Conservation (phyloP, 2,888 invertebrate genomes). For the Hoplodrina blanda region DNA sequence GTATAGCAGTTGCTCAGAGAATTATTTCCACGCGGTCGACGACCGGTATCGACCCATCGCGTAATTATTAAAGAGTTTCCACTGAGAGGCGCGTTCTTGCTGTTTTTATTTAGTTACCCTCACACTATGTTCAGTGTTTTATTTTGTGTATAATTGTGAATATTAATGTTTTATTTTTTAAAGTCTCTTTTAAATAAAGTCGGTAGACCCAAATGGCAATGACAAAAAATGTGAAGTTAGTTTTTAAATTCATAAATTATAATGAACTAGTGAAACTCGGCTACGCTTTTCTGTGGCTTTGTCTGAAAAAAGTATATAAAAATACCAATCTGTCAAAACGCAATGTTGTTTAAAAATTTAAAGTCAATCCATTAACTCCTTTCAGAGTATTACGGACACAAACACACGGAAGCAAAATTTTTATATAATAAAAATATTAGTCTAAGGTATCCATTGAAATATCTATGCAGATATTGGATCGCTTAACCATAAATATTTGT, state of each 20-base stretch:
- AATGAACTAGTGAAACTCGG: too few relatives aligned
- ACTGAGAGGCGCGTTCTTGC: slow-evolving; percentile 33
- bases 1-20: slow-evolving; percentile 56
- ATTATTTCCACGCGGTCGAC: slow-evolving; percentile 67
- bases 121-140: slow-evolving; percentile 7
- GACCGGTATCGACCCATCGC: slow-evolving; percentile 69
- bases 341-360: too few relatives aligned
- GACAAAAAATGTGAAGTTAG: too few relatives aligned
- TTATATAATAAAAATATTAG: too few relatives aligned
- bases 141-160: neutral
- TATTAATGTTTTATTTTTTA: slow-evolving; percentile 3
- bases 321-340: too few relatives aligned
- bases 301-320: too few relatives aligned
- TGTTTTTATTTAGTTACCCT: slow-evolving; percentile 33
- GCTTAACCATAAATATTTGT: neutral
- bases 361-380: too few relatives aligned
- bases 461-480: neutral
- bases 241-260: too few relatives aligned
- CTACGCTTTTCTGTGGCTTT: too few relatives aligned
- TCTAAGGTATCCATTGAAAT: neutral
- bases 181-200: neutral
- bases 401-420: too few relatives aligned
- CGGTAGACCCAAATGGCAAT: too few relatives aligned
- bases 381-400: too few relatives aligned
- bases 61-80: slow-evolving; percentile 72